Evolutionary conservation across 2,888 invertebrate genomes (phyloP).

Genomic region (Andrena marginata): DNA sequence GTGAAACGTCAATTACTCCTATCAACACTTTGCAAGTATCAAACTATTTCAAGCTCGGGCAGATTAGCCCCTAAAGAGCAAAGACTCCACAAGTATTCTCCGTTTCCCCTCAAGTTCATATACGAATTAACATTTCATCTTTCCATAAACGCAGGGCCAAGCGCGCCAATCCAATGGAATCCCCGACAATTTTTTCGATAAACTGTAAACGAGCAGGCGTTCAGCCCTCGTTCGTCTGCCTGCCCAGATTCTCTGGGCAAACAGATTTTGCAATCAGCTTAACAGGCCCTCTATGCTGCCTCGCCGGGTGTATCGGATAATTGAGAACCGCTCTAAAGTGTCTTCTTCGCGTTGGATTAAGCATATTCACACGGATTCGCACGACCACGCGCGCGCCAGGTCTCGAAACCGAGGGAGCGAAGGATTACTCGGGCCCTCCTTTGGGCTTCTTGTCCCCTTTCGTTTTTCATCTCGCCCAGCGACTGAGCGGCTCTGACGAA

Average conservation of each 20-base stretch:
- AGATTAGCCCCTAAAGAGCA: too few relatives aligned
- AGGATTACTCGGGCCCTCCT: constrained; percentile 54
- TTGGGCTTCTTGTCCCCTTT: neutral
- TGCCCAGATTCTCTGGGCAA: constrained; percentile 2
- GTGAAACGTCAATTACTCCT: neutral
- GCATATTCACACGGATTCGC: constrained; percentile 65
- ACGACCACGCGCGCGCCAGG: constrained; percentile 35
- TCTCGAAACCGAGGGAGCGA: constrained; percentile 10
- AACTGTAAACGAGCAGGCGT: neutral
- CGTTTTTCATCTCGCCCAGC: neutral
- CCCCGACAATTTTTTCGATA: neutral
- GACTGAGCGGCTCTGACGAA: constrained; percentile 11
- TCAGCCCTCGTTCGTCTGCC: constrained; percentile 32
- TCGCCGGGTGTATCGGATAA: constrained; percentile 57
- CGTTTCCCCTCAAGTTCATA: too few relatives aligned
- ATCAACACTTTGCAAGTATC: too few relatives aligned
- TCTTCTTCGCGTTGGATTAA: constrained; percentile 64
- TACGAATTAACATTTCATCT: neutral
- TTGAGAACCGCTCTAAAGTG: constrained; percentile 67
- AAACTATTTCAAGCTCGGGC: too few relatives aligned
- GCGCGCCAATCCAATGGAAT: neutral
- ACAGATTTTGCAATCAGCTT: constrained; percentile 60
- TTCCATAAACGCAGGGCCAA: neutral
- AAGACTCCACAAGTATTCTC: too few relatives aligned
- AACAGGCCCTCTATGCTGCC: constrained; percentile 45